Percentiles rank a stretch among this genome's conserved stretches.
Conservation (phyloP, 2,797 vertebrate genomes). For the Peromyscus eremicus region DNA sequence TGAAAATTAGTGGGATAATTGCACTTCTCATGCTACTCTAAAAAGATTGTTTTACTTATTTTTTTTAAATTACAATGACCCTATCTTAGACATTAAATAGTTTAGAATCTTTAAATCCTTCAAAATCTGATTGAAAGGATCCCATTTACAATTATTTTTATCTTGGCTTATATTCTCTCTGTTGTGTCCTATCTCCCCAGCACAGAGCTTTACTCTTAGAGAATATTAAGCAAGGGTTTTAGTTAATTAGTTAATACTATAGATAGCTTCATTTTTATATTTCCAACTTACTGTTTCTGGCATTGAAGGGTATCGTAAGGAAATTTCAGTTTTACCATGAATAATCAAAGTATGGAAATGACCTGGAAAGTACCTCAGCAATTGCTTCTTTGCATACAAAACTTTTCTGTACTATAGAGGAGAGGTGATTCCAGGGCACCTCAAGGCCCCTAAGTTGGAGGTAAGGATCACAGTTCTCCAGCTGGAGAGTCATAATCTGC, state of each 20-base stretch:
- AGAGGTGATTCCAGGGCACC: slow-evolving; percentile 28
- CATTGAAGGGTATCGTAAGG: slow-evolving; percentile 63
- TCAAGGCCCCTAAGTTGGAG: not conserved
- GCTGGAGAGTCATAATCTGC: slow-evolving; percentile 38
- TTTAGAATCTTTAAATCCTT: slow-evolving; percentile 84
- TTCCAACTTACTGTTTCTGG: slow-evolving; percentile 69
- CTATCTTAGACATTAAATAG: slow-evolving; percentile 85
- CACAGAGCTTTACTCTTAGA: slow-evolving; percentile 82
- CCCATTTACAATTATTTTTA: slow-evolving; percentile 86
- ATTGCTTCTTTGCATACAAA: slow-evolving; percentile 5
- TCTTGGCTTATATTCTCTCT: slow-evolving; percentile 83
- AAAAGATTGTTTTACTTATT: slow-evolving; percentile 68
- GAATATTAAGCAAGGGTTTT: slow-evolving; percentile 86
- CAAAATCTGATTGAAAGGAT: slow-evolving; percentile 85
- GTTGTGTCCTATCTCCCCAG: slow-evolving; percentile 82
- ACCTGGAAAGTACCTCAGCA: slow-evolving; percentile 37
- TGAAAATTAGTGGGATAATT: slow-evolving; percentile 84
- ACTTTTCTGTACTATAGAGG: not conserved
- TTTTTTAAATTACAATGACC: slow-evolving; percentile 60
- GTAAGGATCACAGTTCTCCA: not conserved
- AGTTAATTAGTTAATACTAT: slow-evolving; percentile 87
- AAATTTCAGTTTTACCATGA: slow-evolving; percentile 60
- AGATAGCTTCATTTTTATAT: slow-evolving; percentile 70
- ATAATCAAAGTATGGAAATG: slow-evolving; percentile 72
- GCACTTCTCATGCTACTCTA: slow-evolving; percentile 78